Percentiles rank a stretch among this genome's conserved stretches.
phyloP scores from a whole-genome alignment of 2,888 invertebrate species.

The Kryphioiulus occultus region DNA sequence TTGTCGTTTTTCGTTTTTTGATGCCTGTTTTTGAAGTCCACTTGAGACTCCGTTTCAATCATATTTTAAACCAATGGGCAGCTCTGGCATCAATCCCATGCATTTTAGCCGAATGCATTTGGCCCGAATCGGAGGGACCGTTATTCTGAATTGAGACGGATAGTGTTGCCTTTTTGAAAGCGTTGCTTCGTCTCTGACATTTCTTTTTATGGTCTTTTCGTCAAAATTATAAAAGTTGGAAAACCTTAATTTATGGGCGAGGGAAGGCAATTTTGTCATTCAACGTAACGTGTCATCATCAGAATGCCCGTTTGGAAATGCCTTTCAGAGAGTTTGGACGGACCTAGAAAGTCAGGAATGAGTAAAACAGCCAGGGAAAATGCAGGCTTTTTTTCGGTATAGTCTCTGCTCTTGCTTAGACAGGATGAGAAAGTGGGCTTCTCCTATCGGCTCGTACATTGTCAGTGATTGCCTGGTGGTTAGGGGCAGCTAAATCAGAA shows the following conservation, averaged over 20 bases:
- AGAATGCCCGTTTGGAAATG: no score
- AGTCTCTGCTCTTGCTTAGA: no score
- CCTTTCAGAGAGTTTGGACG: no score
- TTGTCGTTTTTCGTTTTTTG: slow-evolving; percentile 30
- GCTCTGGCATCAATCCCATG: slow-evolving; percentile 19
- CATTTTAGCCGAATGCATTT: neutral
- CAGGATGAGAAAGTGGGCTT: no score
- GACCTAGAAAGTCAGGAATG: no score
- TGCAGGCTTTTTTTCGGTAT: no score
- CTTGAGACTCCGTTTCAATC: slow-evolving; percentile 31
- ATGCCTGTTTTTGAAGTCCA: slow-evolving; percentile 35
- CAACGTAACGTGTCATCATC: no score
- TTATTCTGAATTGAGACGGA: neutral
- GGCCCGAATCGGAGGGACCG: neutral
- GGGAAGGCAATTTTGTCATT: no score
- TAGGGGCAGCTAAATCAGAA: no score
- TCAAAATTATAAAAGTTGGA: neutral
- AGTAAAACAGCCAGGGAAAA: no score
- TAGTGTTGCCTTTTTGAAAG: neutral
- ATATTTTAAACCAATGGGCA: slow-evolving; percentile 35
- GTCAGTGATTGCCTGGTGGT: no score
- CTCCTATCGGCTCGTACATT: no score
- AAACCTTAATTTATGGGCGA: neutral
- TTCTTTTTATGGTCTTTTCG: neutral
- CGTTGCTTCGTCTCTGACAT: neutral